These are phyloP conservation scores for Augiades crinisus DNA, from an alignment of 2,888 invertebrate species.

Conservation along the genomic window DNA sequence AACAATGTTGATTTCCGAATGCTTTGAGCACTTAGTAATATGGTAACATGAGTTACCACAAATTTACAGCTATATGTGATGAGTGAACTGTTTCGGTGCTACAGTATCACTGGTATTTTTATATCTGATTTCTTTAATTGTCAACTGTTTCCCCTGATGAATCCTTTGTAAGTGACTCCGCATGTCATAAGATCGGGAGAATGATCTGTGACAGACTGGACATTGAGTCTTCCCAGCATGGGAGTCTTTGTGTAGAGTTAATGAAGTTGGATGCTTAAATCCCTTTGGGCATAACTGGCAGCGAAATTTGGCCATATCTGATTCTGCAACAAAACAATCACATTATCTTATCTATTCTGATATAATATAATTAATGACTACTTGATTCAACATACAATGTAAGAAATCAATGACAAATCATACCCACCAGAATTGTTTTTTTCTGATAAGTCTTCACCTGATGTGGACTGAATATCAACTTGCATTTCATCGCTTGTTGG, in stretches of 20 bases:
- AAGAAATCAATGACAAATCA: too few species aligned
- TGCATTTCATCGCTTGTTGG: slow-evolving; percentile 67
- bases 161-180: slow-evolving; percentile 81
- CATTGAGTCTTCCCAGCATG: slow-evolving; percentile 84
- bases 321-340: slow-evolving; percentile 61
- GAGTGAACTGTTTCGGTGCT: slow-evolving; percentile 65
- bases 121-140: slow-evolving; percentile 75
- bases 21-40: slow-evolving; percentile 52
- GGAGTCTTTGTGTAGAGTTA: slow-evolving; percentile 83
- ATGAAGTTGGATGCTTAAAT: slow-evolving; percentile 83
- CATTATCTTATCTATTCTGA: slow-evolving; percentile 5
- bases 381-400: background rate
- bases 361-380: slow-evolving; percentile 1
- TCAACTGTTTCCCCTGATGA: slow-evolving; percentile 79
- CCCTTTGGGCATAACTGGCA: slow-evolving; percentile 84
- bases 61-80: slow-evolving; percentile 56
- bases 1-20: background rate
- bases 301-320: slow-evolving; percentile 80
- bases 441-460: slow-evolving; percentile 70
- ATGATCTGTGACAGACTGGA: slow-evolving; percentile 82
- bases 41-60: slow-evolving; percentile 42
- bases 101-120: slow-evolving; percentile 64
- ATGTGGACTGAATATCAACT: slow-evolving; percentile 62
- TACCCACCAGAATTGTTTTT: slow-evolving; percentile 56
- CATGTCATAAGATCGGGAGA: slow-evolving; percentile 84